A percentile compares a stretch with the other conserved stretches of the same genome.
Evolutionary conservation across 2,113 vertebrate genomes (phyloP).

Genomic region (Corvus moneduloides): DNA sequence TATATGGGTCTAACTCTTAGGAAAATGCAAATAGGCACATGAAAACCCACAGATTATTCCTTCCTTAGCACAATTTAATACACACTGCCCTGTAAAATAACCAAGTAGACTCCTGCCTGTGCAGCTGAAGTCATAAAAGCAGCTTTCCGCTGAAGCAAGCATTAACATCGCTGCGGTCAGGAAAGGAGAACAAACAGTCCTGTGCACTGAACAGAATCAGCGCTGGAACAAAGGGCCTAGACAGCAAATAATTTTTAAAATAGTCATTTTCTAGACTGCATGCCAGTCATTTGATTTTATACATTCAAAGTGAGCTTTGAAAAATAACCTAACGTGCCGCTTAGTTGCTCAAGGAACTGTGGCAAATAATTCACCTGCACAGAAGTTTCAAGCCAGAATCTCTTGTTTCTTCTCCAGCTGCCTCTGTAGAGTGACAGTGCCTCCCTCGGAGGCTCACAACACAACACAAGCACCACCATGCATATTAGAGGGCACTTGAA

Average conservation of each 20-base stretch:
- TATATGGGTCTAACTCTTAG: neutral
- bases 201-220: constrained; percentile 16
- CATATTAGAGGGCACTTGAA: neutral
- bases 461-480: neutral
- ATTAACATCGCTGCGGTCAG: neutral
- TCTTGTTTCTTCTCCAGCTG: neutral
- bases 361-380: constrained; percentile 7
- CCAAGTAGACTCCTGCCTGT: neutral
- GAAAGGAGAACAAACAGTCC: constrained; percentile 33
- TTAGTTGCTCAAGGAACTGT: neutral
- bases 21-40: neutral
- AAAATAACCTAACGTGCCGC: neutral
- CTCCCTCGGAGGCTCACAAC: fast-evolving
- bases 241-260: constrained; percentile 25
- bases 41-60: neutral
- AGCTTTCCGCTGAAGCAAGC: neutral
- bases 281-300: neutral
- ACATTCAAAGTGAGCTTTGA: neutral
- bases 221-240: neutral
- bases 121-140: neutral
- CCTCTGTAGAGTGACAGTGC: neutral
- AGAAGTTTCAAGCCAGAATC: neutral
- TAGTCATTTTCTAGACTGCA: neutral
- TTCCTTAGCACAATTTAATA: neutral
- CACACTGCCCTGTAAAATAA: neutral